Conservation (phyloP, 2,888 invertebrate species). For the Sarcophaga subvicina region DNA sequence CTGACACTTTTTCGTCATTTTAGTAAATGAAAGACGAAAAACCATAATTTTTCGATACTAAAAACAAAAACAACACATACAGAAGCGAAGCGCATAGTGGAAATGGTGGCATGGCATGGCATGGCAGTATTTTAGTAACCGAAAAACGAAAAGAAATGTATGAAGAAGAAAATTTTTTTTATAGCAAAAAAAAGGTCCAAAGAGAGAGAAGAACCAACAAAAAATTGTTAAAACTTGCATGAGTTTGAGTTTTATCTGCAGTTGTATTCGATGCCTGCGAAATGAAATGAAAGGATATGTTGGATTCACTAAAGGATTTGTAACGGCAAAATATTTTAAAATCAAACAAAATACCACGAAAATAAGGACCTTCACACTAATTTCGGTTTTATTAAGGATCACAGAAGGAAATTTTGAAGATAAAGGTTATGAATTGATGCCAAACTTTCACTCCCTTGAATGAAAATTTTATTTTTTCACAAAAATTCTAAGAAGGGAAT, state of each 20-base stretch:
- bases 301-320: background rate
- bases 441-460: too few relatives aligned
- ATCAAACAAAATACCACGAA: too few relatives aligned
- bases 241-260: conserved; percentile 61
- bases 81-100: conserved; percentile 65
- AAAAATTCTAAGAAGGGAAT: too few relatives aligned
- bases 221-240: conserved; percentile 10
- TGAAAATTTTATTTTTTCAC: too few relatives aligned
- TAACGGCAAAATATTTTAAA: background rate
- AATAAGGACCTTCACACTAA: too few relatives aligned
- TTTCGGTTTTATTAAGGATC: too few relatives aligned
- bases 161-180: conserved; percentile 51
- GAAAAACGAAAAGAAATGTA: conserved; percentile 49
- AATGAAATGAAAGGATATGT: background rate
- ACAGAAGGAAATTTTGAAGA: too few relatives aligned
- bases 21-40: conserved; percentile 74
- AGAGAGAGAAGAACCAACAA: background rate
- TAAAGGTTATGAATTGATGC: too few relatives aligned
- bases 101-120: too few relatives aligned
- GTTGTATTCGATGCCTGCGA: conserved; percentile 15
- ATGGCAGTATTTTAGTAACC: conserved; percentile 29
- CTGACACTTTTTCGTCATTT: conserved; percentile 80
- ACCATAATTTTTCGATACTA: conserved; percentile 63
- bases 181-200: conserved; percentile 21
- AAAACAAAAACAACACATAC: conserved; percentile 47